Conservation (phyloP, 2,888 invertebrate genomes). For the Augiades crinisus region DNA sequence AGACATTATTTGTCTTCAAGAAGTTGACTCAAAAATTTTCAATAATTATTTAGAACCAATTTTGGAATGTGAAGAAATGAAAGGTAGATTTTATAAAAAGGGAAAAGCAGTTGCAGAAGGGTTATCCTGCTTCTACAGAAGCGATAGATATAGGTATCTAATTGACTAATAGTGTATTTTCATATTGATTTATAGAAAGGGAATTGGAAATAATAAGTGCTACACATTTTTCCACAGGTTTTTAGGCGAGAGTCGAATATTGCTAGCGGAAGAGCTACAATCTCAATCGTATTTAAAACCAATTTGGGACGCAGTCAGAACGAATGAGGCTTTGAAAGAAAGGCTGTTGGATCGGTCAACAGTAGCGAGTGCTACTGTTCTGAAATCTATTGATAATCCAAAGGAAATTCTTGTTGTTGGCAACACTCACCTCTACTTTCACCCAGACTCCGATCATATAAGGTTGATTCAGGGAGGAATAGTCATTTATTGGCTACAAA, state of each 20-base stretch:
- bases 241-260: slow-evolving; percentile 74
- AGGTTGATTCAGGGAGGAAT: slow-evolving; percentile 92
- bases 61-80: slow-evolving; percentile 77
- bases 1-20: slow-evolving; percentile 95
- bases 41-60: slow-evolving; percentile 83
- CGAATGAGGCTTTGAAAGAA: slow-evolving; percentile 78
- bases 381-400: slow-evolving; percentile 80
- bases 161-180: no score
- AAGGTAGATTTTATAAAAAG: slow-evolving; percentile 86
- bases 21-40: slow-evolving; percentile 92
- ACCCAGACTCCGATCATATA: slow-evolving; percentile 94
- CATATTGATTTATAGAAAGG: no score
- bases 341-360: slow-evolving; percentile 85
- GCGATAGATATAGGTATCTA: slow-evolving; percentile 84
- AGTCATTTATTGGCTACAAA: slow-evolving; percentile 85
- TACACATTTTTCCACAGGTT: slow-evolving; percentile 53
- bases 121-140: slow-evolving; percentile 88
- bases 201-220: no score
- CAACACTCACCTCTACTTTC: slow-evolving; percentile 97
- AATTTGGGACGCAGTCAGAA: slow-evolving; percentile 82
- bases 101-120: slow-evolving; percentile 90
- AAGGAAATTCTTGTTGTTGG: slow-evolving; percentile 85
- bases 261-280: slow-evolving; percentile 82
- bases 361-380: slow-evolving; percentile 82
- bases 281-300: slow-evolving; percentile 72